These are phyloP conservation scores for Fissipunctia ypsillon DNA, from an alignment of 2,888 invertebrate species.

Conservation along the genomic window DNA sequence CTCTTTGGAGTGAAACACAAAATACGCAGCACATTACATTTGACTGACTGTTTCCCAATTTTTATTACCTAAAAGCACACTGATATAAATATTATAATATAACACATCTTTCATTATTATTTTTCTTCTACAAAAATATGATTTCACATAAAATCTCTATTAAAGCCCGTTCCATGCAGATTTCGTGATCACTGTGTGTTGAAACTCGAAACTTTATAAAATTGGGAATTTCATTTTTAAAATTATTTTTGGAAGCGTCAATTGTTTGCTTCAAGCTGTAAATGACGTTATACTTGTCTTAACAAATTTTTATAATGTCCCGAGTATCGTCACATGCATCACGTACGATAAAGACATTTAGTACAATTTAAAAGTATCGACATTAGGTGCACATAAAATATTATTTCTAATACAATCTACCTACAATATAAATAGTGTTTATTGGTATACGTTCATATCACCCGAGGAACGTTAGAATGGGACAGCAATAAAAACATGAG, in stretches of 20 bases:
- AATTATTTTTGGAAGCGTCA: neutral
- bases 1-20: slow-evolving; percentile 19
- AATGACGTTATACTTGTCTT: neutral
- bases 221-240: neutral
- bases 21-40: slow-evolving; percentile 14
- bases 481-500: slow-evolving; percentile 8
- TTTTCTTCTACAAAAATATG: slow-evolving; percentile 67
- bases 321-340: slow-evolving; percentile 35
- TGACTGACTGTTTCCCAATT: slow-evolving; percentile 32
- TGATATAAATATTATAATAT: slow-evolving; percentile 69
- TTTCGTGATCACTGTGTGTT: slow-evolving; percentile 63
- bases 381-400: slow-evolving; percentile 64
- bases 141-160: slow-evolving; percentile 77
- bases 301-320: slow-evolving; percentile 24
- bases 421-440: slow-evolving; percentile 45
- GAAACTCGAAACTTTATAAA: slow-evolving; percentile 62
- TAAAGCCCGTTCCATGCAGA: slow-evolving; percentile 86
- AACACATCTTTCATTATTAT: slow-evolving; percentile 68
- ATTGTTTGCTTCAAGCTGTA: slow-evolving; percentile 21
- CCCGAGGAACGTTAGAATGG: slow-evolving; percentile 33
- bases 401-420: slow-evolving; percentile 42
- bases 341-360: slow-evolving; percentile 64
- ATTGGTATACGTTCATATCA: slow-evolving; percentile 47
- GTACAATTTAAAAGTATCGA: slow-evolving; percentile 57
- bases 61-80: slow-evolving; percentile 74